Base-by-base conservation (phyloP, 2,888 invertebrate species). In the Cryptophagus acutangulus region DNA sequence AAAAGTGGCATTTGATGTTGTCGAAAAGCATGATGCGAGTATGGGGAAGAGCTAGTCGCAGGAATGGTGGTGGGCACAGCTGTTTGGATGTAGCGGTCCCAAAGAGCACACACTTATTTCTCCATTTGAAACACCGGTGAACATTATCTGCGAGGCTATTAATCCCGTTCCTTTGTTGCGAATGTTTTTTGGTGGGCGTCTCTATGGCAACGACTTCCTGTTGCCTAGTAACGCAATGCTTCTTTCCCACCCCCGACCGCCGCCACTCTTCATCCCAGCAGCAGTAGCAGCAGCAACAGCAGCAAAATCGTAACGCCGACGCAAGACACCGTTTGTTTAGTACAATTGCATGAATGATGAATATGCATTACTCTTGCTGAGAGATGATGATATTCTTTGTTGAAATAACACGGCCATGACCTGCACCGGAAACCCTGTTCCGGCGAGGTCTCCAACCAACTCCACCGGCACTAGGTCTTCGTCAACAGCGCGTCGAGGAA, bases 131-230 rank as follows among this genome's bases (percentile, higher is more conserved):
- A 64, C 66, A 66, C 62, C 63, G 63, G 63, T 62, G 58, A 62
- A 58, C 63, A 67, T 67, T 67, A 67, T 66, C 64, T 62, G 59
- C 53, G 57, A 65, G 65, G 63, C 67, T 66, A 66, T 67, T 67
- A 66, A 66, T 66, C 65, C 66, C 57, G 58, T 59, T 66, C 63
- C 66, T 67, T 67, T 67, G 66, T 67, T 65, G 59, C 58, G 62
- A 66, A 65, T 66, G 66, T 67, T 67, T 67, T 67, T 67, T 62
- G 65, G 67, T 60, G 61, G 62, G 59, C 63, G 65, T 67, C 60
- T 57, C 55, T 60, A 67, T 67, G 61, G 62, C 52, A 54, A 67
- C 65, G 66, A 66, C 64, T 66, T 66, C 62, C 63, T 59, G 67
- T 67, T 64, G 65, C 65, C 54, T 59, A 55, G 66, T 55, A 60